Conservation (phyloP, 2,888 invertebrate species). For the Myopa tessellatipennis region DNA sequence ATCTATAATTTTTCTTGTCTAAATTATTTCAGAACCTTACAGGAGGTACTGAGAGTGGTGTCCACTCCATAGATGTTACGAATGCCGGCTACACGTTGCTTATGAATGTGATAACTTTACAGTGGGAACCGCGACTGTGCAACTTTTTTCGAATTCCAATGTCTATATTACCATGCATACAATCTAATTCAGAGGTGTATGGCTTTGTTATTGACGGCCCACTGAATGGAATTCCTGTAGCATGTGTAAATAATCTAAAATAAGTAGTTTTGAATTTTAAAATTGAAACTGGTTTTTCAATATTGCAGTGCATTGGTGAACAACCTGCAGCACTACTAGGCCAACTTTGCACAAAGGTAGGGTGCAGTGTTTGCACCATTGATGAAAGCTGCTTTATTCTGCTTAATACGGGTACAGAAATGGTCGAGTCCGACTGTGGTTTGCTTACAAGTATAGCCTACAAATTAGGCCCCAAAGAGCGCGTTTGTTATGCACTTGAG, state of each 20-base stretch:
- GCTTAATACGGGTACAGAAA: slow-evolving; percentile 87
- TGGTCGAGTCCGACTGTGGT: slow-evolving; percentile 87
- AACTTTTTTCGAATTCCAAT: slow-evolving; percentile 89
- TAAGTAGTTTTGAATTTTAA: background rate
- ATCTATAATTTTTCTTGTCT: slow-evolving; percentile 34
- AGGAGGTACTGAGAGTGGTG: slow-evolving; percentile 72
- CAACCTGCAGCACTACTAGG: slow-evolving; percentile 95
- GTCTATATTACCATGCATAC: slow-evolving; percentile 87
- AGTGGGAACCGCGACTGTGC: slow-evolving; percentile 91
- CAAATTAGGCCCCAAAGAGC: slow-evolving; percentile 79
- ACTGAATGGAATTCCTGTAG: slow-evolving; percentile 84
- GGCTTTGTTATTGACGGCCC: slow-evolving; percentile 81
- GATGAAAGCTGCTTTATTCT: slow-evolving; percentile 96
- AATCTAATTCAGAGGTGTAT: slow-evolving; percentile 92
- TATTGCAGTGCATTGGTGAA: slow-evolving; percentile 86
- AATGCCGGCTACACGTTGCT: slow-evolving; percentile 97
- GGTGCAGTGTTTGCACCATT: slow-evolving; percentile 94
- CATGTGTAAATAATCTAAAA: slow-evolving; percentile 76
- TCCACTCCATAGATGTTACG: slow-evolving; percentile 94
- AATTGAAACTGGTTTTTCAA: background rate
- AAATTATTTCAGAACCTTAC: slow-evolving; percentile 70
- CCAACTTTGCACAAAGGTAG: slow-evolving; percentile 87
- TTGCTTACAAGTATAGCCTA: slow-evolving; percentile 92
- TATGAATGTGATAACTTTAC: slow-evolving; percentile 89
- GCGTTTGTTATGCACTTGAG: slow-evolving; percentile 88